phyloP scores from a whole-genome alignment of 2,888 invertebrate species.

The Homarus gammarus region DNA sequence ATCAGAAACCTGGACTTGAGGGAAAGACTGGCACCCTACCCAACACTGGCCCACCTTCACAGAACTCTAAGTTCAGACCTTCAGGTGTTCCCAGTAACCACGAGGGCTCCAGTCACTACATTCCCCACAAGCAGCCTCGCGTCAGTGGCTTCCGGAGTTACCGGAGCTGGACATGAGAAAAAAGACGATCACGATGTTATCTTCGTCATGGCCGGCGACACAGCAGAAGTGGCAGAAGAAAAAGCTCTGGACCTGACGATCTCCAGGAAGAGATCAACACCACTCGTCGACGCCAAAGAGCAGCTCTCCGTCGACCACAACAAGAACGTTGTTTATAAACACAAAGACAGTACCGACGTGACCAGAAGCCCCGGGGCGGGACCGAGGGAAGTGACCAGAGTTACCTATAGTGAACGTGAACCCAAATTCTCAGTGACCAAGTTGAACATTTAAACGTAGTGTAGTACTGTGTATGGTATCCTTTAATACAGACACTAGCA shows the following conservation, averaged over 20 bases:
- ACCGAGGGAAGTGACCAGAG: not conserved
- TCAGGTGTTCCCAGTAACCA: slow-evolving; percentile 38
- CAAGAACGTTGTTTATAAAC: slow-evolving; percentile 25
- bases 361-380: not conserved
- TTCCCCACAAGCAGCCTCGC: not conserved
- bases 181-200: slow-evolving; percentile 3
- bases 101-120: not conserved
- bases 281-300: not conserved
- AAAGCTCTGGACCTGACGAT: slow-evolving; percentile 58
- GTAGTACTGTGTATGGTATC: not conserved
- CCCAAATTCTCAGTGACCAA: not conserved
- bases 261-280: not conserved
- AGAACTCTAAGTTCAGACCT: slow-evolving; percentile 36
- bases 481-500: not conserved
- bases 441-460: slow-evolving; percentile 2
- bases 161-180: not conserved
- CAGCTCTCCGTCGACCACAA: slow-evolving; percentile 36
- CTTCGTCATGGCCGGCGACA: slow-evolving; percentile 60
- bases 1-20: slow-evolving; percentile 42
- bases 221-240: slow-evolving; percentile 55
- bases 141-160: not conserved
- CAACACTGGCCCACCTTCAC: slow-evolving; percentile 51
- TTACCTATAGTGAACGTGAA: not conserved
- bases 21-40: slow-evolving; percentile 52
- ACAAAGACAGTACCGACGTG: not conserved